Evolutionary conservation across 2,113 vertebrate species (phyloP).

Genomic region (Tiliqua scincoides): DNA sequence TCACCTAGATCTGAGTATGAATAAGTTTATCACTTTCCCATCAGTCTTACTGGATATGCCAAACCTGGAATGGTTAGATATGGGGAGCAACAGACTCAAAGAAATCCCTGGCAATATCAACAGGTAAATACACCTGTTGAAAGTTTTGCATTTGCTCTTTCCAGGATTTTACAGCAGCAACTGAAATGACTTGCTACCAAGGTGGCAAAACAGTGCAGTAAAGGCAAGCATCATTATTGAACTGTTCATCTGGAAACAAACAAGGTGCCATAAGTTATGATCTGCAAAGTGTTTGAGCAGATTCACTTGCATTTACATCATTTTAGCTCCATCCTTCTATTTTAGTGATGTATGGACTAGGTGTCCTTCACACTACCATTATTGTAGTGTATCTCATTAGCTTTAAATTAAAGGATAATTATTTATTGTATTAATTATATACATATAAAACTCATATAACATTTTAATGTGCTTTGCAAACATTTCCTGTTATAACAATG

Average conservation of each 20-base stretch:
- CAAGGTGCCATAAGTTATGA: not conserved
- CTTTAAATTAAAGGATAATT: not conserved
- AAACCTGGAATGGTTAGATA: constrained; percentile 92
- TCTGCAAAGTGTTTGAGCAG: not conserved
- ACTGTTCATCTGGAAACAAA: constrained; percentile 4
- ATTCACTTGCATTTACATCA: not conserved
- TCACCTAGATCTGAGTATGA: constrained; percentile 94
- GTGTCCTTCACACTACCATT: not conserved
- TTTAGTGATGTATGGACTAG: not conserved
- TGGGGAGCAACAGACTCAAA: constrained; percentile 89
- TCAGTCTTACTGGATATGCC: constrained; percentile 86
- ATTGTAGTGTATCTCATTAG: not conserved
- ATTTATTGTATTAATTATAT: too few relatives aligned
- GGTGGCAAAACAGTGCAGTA: not conserved
- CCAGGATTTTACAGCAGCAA: not conserved
- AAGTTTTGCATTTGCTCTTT: not conserved
- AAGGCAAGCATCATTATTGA: constrained; percentile 9
- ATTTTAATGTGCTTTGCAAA: not conserved
- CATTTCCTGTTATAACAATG: not conserved
- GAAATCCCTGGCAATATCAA: constrained; percentile 86
- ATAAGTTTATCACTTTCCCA: constrained; percentile 85
- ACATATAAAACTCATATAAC: not conserved
- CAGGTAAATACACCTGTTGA: constrained; percentile 75
- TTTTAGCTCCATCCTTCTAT: not conserved
- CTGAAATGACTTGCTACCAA: not conserved